A percentile compares a stretch with the other conserved stretches of the same genome.
These are phyloP conservation scores for Chiloscyllium plagiosum DNA, from an alignment of 2,113 vertebrate genomes.

Conservation along the genomic window DNA sequence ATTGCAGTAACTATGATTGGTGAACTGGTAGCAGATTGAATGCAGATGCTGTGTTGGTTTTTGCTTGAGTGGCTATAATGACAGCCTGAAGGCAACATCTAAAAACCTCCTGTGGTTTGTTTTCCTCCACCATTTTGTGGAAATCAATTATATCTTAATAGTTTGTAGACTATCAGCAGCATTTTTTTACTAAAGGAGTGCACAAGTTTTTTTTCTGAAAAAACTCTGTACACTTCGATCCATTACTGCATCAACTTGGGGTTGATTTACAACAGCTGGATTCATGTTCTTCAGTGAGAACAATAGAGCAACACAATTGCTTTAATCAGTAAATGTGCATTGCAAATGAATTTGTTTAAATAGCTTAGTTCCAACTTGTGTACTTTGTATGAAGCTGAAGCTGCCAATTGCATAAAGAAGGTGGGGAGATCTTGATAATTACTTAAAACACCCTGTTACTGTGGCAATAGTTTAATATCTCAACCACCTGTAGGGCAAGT, in stretches of 20 bases:
- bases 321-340: neutral
- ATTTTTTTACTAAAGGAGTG: neutral
- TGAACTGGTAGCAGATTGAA: neutral
- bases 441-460: neutral
- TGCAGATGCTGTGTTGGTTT: slow-evolving; percentile 1
- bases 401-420: neutral
- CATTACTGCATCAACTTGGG: neutral
- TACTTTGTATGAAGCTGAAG: neutral
- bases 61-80: slow-evolving; percentile 9
- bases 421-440: neutral
- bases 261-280: neutral
- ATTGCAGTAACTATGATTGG: neutral
- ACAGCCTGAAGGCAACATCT: neutral
- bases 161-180: neutral
- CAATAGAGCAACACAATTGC: neutral
- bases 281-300: neutral
- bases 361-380: neutral
- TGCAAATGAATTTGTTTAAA: neutral
- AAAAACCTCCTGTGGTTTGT: slow-evolving; percentile 14
- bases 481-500: neutral
- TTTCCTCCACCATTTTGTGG: neutral
- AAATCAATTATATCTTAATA: slow-evolving; percentile 7
- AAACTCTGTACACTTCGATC: neutral
- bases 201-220: neutral
- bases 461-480: neutral